These are phyloP conservation scores for Prenolepis imparis DNA, from an alignment of 2,888 invertebrate species.

Conservation along the genomic window DNA sequence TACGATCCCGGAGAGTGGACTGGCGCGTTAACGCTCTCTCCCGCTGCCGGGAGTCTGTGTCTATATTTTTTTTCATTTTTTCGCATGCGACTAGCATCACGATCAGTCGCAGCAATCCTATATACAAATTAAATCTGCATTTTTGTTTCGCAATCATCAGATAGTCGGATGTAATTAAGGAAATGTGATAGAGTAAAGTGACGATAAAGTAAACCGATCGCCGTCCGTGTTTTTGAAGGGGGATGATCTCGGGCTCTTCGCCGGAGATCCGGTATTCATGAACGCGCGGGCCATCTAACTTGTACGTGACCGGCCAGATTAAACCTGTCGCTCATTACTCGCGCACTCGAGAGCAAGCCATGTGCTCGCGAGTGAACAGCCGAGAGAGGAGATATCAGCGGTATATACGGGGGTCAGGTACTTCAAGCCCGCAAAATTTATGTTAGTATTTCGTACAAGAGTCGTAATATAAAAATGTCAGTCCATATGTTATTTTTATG, in stretches of 20 bases:
- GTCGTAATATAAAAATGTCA: not conserved
- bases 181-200: not conserved
- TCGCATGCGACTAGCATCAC: too few species aligned
- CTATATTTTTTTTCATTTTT: not conserved
- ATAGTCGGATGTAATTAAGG: not conserved
- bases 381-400: not conserved
- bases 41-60: not conserved
- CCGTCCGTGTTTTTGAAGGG: slow-evolving; percentile 20
- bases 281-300: slow-evolving; percentile 71
- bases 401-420: not conserved
- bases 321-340: slow-evolving; percentile 74
- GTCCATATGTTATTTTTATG: not conserved
- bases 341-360: slow-evolving; percentile 64
- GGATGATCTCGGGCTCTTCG: slow-evolving; percentile 57
- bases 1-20: slow-evolving; percentile 22
- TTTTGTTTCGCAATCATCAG: not conserved
- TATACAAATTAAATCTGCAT: not conserved
- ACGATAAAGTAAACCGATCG: slow-evolving; percentile 8
- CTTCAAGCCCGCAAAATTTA: not conserved
- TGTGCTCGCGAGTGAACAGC: slow-evolving; percentile 65
- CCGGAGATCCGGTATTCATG: slow-evolving; percentile 69
- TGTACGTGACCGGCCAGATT: slow-evolving; percentile 75
- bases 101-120: not conserved
- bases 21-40: slow-evolving; percentile 2
- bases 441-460: not conserved